Conservation (phyloP, 2,888 invertebrate species). For the Petrolisthes cinctipes region DNA sequence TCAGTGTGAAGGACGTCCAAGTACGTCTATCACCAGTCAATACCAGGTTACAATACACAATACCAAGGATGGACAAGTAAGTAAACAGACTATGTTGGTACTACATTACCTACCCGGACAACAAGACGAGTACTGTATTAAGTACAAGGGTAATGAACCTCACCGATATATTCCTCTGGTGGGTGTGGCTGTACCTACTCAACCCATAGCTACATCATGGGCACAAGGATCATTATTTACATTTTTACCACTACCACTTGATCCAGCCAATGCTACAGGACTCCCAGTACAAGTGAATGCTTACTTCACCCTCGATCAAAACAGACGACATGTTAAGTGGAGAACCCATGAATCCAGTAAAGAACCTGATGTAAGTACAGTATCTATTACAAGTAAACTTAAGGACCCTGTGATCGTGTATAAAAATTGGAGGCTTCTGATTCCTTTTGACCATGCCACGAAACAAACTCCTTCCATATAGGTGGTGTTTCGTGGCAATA, state of each 20-base stretch:
- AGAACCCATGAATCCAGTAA: conserved; percentile 28
- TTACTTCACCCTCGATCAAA: conserved; percentile 30
- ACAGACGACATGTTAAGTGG: conserved; percentile 47
- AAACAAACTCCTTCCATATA: too few relatives aligned
- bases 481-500: too few relatives aligned
- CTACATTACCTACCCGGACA: conserved; percentile 30
- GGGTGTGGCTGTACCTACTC: conserved; percentile 24
- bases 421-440: too few relatives aligned
- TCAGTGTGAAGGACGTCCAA: conserved; percentile 27
- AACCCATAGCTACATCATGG: not conserved
- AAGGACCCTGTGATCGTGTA: too few relatives aligned
- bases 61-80: not conserved
- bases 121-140: conserved; percentile 2
- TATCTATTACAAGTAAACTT: too few relatives aligned
- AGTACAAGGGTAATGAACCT: not conserved
- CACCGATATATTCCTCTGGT: conserved; percentile 22
- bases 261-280: conserved; percentile 24
- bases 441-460: too few relatives aligned
- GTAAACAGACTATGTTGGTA: conserved; percentile 7
- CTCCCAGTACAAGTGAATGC: conserved; percentile 39
- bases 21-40: not conserved
- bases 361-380: conserved; percentile 37
- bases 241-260: conserved; percentile 33
- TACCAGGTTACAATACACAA: conserved; percentile 21
- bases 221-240: conserved; percentile 20